Base-by-base conservation (phyloP, 2,113 vertebrate genomes). In the Actenoides lindsayi region DNA sequence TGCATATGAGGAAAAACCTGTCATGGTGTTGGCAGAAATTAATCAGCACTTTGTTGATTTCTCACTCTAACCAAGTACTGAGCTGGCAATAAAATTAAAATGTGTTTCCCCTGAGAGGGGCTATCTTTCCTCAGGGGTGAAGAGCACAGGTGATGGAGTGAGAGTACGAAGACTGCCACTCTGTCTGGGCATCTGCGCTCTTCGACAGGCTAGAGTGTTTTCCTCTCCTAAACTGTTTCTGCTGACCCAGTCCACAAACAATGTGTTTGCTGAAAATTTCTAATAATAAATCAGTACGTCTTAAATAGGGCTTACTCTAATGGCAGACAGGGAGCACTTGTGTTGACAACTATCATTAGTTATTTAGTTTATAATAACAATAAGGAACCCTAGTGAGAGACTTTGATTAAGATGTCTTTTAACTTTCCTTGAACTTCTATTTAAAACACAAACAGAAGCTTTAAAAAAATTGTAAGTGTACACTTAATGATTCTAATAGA, bases 111-210 rank as follows among this genome's bases (percentile, higher is more conserved):
- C 12, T 2, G 70, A 39, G 75, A 77, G 53, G 35, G 48, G 56
- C 50, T 70, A 3, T 35, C 75, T 21, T 75, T 90, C 63, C 59
- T 41, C 30, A 39, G 57, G 57, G 74, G 10, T 9, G 82, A 31
- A 46, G 44, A 46, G 33, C 3, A 1, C 48, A 71, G 89, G 54
- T 50, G 83, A 83, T 15, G 31, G 24, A 83, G 67, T 0, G 24
- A 83, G 67, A 0, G 0, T 5, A 39, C 11, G 63, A 53, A 68
- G 50, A 35, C 56, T 48, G 11, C 0, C 2, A 3, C 53, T 57
- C 75, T 73, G 53, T 70, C 53, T 10, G 65, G 41, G n/a, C 42
- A 35, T 3, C 68, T 31, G 71, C 0, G 3, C 70, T 51, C 28
- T n/a, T 13, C 2, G 6, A 51, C 56, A 60, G 4, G 8, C 31